Base-by-base conservation (phyloP, 2,888 invertebrate species). In the Drosophila histrio region DNA sequence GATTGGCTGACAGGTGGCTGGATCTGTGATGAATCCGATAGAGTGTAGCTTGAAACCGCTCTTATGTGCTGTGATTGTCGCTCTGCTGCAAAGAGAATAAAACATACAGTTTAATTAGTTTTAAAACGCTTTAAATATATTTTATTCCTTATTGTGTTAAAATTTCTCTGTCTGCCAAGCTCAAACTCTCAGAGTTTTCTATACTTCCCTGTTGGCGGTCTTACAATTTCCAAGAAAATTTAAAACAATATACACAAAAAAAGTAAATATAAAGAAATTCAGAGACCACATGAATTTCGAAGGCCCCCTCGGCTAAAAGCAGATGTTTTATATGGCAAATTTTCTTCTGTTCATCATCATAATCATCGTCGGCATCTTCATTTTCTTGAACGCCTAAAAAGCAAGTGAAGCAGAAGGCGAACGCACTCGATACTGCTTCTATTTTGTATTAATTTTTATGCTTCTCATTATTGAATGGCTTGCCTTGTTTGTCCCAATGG, bases 401-500 rank as follows among this genome's bases (percentile, higher is more conserved):
- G 47, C 32, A 63, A 66, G 59, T 38, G 50, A 63, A 57, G 46
- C 65, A 56, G 52, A 67, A 61, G 52, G 24, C 58, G 41, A 44
- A 62, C 63, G 44, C 63, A 52, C 44, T 38, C 53, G 39, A 57
- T 22, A 15, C 38, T 56, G 41, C 50, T 72, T 72, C 64, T 70
- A 38, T 79, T 79, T 85, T 87, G 79, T 81, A 85, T 82, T 79
- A 56, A 87, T 84, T 87, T 76, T 79, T 68, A 81, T 81, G 60
- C 85, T 71, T 67, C 56, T 67, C 77, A 72, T 77, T 79, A 72
- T 87, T 84, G 65, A 78, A 60, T 38, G 44, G 72, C 53, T 67
- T 52, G 64, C 43, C 11, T n/a, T 39, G 57, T 43, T 28, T 24
- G 22, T 43, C 28, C 39, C 56, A 30, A 28, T 15, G 22, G 46